These are phyloP conservation scores for Dexiosoma caninum DNA, from an alignment of 2,888 invertebrate genomes.

Conservation along the genomic window DNA sequence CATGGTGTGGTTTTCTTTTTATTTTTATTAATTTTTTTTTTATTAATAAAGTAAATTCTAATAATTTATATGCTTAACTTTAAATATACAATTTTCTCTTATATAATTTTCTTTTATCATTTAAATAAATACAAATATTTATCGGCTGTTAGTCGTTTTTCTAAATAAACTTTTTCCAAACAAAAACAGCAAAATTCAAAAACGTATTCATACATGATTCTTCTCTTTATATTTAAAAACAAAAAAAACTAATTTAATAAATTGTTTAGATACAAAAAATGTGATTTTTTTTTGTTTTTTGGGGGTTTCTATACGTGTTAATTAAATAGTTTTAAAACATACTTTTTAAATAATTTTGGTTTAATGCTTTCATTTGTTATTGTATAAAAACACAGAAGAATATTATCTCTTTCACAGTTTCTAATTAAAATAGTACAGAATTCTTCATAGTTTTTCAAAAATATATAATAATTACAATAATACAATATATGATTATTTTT, in stretches of 20 bases:
- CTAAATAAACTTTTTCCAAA: slow-evolving; percentile 55
- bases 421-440: slow-evolving; percentile 28
- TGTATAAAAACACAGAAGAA: no score
- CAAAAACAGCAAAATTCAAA: slow-evolving; percentile 58
- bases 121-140: slow-evolving; percentile 25
- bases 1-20: slow-evolving; percentile 7
- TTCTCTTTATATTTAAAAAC: slow-evolving; percentile 19
- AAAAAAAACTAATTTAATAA: slow-evolving; percentile 53
- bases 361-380: slow-evolving; percentile 68
- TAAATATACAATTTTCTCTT: slow-evolving; percentile 37
- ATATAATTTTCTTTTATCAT: not conserved
- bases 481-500: slow-evolving; percentile 43
- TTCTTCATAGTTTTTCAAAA: slow-evolving; percentile 4
- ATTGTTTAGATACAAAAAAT: slow-evolving; percentile 56
- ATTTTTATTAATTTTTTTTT: slow-evolving; percentile 9
- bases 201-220: slow-evolving; percentile 33
- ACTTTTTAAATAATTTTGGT: slow-evolving; percentile 71
- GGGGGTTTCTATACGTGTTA: slow-evolving; percentile 26
- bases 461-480: slow-evolving; percentile 43
- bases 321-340: slow-evolving; percentile 48
- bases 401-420: slow-evolving; percentile 18
- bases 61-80: slow-evolving; percentile 54
- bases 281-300: no score
- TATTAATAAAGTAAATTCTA: slow-evolving; percentile 51
- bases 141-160: slow-evolving; percentile 45